Evolutionary conservation across 1,140 invertebrate species (phyloP), one percentile per base, ranked within the genome.

Genomic region (Diabrotica virgifera): DNA sequence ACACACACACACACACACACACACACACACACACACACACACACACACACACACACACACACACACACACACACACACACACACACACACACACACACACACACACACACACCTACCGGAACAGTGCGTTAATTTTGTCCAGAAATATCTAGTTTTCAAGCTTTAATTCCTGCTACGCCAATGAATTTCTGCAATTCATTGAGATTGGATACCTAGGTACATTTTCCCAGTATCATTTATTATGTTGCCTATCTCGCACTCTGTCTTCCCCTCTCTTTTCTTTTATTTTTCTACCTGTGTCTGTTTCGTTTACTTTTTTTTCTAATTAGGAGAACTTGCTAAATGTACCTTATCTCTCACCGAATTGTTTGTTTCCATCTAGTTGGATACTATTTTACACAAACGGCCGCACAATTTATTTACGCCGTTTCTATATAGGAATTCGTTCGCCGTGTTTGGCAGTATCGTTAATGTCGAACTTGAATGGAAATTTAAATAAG

Each of bases 351-450:
- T 46, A 46, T 46, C 40, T 46, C n/a, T 46, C 40, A 46, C 3
- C 40, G 40, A 10, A 46, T 46, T 46, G 40, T 46, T 46, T 46
- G 40, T 46, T 46, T 46, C 40, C 5, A 5, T 46, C 40, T 46
- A 46, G 40, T 46, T 46, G 40, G 40, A 46, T 10, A 46, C 40
- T 46, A 46, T 46, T 54, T 54, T 54, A n/a, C 52, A 11, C 52
- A 5, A 24, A 54, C 8, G 52, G n/a, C 13, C 12, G 12, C n/a
- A 54, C 7, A 54, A 54, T n/a, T 13, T 54, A 54, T 54, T 54
- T 54, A 11, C 24, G 9, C 52, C 8, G 24, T 11, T n/a, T 5
- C 14, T 53, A 53, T 53, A 53, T 13, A 53, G 10, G 12, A 13
- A 53, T 53, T 53, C 52, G 13, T 53, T 53, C 46, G 46, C 46